Percentiles rank a stretch among this genome's conserved stretches.
These are phyloP conservation scores for Bufotes viridis DNA, from an alignment of 2,797 vertebrate genomes.

Conservation along the genomic window DNA sequence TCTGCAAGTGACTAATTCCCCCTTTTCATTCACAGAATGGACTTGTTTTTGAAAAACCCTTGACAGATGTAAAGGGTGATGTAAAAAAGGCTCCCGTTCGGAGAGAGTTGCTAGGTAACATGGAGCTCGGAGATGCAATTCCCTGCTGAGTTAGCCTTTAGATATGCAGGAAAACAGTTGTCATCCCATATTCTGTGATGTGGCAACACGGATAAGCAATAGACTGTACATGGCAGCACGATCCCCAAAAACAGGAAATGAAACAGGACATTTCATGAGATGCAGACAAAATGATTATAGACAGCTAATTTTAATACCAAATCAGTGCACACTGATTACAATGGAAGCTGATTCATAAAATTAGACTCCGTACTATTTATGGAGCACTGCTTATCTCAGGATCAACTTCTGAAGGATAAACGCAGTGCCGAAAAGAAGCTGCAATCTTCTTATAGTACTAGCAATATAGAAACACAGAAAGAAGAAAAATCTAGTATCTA, in stretches of 20 bases:
- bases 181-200: conserved; percentile 57
- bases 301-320: neutral
- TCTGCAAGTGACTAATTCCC: conserved; percentile 11
- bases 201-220: conserved; percentile 64
- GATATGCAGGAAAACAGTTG: conserved; percentile 62
- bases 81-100: conserved; percentile 75
- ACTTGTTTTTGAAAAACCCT: conserved; percentile 74
- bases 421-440: neutral
- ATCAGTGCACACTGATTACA: neutral
- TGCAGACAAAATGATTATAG: neutral
- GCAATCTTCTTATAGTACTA: neutral
- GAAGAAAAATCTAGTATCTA: neutral
- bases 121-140: conserved; percentile 74
- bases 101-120: conserved; percentile 90
- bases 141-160: conserved; percentile 70
- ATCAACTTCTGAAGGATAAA: neutral
- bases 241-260: neutral
- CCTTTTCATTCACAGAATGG: conserved; percentile 76
- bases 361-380: neutral
- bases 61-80: conserved; percentile 70
- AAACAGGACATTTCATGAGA: neutral
- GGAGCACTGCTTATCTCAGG: neutral
- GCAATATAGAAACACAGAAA: neutral
- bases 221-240: conserved; percentile 22
- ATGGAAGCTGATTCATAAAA: neutral